Conservation (phyloP, 2,113 vertebrate genomes). For the Gallinago undulata region DNA sequence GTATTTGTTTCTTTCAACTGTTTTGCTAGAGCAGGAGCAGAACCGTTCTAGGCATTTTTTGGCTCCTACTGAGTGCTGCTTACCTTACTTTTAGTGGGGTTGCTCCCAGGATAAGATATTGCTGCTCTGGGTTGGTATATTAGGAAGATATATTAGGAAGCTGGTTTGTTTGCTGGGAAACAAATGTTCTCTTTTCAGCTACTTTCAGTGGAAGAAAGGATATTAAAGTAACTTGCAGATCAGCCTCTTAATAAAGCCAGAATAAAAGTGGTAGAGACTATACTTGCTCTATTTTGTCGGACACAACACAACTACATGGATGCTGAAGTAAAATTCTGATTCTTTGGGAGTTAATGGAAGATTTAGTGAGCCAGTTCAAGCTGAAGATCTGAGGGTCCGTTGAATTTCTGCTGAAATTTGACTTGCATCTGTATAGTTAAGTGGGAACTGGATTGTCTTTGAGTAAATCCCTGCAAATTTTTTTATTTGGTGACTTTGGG, state of each 20-base stretch:
- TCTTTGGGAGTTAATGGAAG: neutral
- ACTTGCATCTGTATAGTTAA: neutral
- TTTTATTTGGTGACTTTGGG: neutral
- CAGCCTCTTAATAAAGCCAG: neutral
- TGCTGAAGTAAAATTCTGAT: neutral
- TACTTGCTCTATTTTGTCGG: neutral
- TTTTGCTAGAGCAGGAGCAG: neutral
- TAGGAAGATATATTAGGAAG: neutral
- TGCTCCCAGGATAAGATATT: neutral
- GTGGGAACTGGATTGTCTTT: neutral
- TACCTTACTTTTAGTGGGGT: neutral
- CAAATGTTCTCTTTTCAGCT: neutral
- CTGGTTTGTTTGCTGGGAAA: neutral
- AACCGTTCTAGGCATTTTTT: neutral
- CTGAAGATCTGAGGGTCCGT: neutral
- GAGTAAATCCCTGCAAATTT: neutral
- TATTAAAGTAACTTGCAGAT: neutral
- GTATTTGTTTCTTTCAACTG: neutral
- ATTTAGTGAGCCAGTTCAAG: neutral
- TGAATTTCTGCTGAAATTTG: neutral
- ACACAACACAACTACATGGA: neutral
- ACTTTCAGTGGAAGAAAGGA: neutral
- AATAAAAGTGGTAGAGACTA: neutral
- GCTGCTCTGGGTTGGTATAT: neutral
- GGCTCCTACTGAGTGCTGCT: neutral